These are phyloP conservation scores for Salpingus planirostris DNA, from an alignment of 2,888 invertebrate species.

Conservation along the genomic window DNA sequence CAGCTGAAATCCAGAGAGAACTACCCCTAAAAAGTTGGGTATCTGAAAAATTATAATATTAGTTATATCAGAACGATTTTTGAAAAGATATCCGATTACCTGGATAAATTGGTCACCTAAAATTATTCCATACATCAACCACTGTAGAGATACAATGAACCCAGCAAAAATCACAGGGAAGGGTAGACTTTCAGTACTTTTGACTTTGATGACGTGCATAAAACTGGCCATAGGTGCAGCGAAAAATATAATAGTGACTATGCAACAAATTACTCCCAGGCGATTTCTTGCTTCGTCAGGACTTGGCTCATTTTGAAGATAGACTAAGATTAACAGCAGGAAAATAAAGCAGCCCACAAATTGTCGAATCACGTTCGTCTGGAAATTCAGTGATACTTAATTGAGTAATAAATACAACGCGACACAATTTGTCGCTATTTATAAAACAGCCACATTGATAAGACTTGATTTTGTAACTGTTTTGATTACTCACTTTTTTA, in stretches of 20 bases:
- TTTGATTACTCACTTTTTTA: conserved; percentile 56
- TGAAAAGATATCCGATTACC: conserved; percentile 45
- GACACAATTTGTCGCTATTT: too few relatives aligned
- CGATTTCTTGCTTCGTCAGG: conserved; percentile 45
- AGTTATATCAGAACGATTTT: conserved; percentile 3
- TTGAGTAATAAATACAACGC: too few relatives aligned
- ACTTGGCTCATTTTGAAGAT: conserved; percentile 50
- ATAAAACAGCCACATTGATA: too few relatives aligned
- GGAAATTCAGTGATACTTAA: conserved; percentile 19
- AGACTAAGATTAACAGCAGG: conserved; percentile 49
- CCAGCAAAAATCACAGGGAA: conserved; percentile 79
- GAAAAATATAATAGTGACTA: conserved; percentile 69
- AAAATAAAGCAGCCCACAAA: conserved; percentile 46
- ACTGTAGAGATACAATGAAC: conserved; percentile 71
- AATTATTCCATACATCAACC: conserved; percentile 77
- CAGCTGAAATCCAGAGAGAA: conserved; percentile 66
- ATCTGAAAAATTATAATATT: conserved; percentile 44
- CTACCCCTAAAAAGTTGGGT: conserved; percentile 70
- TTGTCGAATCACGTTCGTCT: conserved; percentile 53
- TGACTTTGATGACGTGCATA: conserved; percentile 68
- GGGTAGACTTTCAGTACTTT: conserved; percentile 78
- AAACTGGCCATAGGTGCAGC: conserved; percentile 74
- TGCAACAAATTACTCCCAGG: conserved; percentile 63
- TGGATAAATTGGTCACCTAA: conserved; percentile 71
- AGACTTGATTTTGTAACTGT: too few relatives aligned